Percentiles rank a stretch among this genome's conserved stretches.
These are phyloP conservation scores for Virgularia gustaviana DNA, from an alignment of 92 coral and sea anemone species.

Conservation along the genomic window DNA sequence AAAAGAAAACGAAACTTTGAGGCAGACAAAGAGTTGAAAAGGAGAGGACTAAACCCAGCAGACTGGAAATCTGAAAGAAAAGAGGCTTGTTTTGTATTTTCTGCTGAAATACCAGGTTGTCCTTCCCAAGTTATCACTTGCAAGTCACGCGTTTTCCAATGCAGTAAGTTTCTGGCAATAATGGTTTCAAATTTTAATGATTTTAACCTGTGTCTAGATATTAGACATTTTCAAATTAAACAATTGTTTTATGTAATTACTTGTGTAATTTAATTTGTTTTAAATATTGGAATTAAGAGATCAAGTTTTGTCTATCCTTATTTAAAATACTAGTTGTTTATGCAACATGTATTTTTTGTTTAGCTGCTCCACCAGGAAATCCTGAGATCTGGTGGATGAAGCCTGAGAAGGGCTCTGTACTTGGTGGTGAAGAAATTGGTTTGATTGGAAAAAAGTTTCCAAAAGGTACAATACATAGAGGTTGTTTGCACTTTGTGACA, in stretches of 20 bases:
- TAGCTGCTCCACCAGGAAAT: conserved; percentile 98
- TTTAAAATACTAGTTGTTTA: neutral
- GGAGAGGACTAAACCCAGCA: conserved; percentile 92
- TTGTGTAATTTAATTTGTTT: neutral
- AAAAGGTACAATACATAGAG: conserved; percentile 79
- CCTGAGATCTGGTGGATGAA: conserved; percentile 99
- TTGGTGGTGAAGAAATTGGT: conserved; percentile 95
- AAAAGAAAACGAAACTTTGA: conserved; percentile 94
- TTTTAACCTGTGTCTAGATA: too few species aligned
- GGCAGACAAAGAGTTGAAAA: conserved; percentile 87
- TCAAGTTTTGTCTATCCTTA: neutral
- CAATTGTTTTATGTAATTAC: neutral
- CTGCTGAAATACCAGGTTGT: conserved; percentile 83
- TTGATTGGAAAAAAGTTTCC: conserved; percentile 98
- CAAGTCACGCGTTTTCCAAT: conserved; percentile 95
- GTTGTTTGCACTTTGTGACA: neutral
- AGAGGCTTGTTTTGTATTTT: conserved; percentile 83
- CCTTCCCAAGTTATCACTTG: conserved; percentile 66
- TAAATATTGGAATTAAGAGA: neutral
- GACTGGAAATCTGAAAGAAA: conserved; percentile 96
- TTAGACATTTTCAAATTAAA: neutral
- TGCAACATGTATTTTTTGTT: neutral
- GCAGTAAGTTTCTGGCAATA: conserved; percentile 67
- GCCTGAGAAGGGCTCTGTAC: conserved; percentile 83
- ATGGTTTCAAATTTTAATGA: neutral